Evolutionary conservation across 2,113 vertebrate species (phyloP).

Genomic region (Neodontobutis hainanensis): DNA sequence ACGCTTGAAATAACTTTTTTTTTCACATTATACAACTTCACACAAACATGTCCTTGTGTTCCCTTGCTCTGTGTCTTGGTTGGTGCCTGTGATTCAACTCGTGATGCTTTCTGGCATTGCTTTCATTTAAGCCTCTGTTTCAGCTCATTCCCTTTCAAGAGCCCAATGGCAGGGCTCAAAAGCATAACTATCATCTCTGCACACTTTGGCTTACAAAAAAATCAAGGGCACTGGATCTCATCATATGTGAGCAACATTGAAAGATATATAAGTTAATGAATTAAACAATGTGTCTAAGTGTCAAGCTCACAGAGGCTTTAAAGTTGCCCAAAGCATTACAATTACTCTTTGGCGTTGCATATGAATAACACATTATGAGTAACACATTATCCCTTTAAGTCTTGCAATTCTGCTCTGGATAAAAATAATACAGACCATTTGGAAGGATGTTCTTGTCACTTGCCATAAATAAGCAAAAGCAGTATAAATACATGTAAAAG

Average conservation of each 20-base stretch:
- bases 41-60: conserved; percentile 22
- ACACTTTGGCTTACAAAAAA: conserved; percentile 11
- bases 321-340: not conserved
- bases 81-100: conserved; percentile 24
- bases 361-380: not conserved
- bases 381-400: conserved; percentile 10
- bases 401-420: conserved; percentile 8
- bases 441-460: not conserved
- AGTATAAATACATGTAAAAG: conserved; percentile 66
- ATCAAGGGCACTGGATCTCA: conserved; percentile 15
- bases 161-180: conserved; percentile 32
- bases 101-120: conserved; percentile 25
- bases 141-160: conserved; percentile 41
- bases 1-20: conserved; percentile 27
- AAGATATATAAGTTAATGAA: not conserved
- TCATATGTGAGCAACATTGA: not conserved
- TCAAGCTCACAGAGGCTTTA: not conserved
- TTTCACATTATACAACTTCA: conserved; percentile 12
- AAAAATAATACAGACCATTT: conserved; percentile 6
- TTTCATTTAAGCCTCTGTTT: conserved; percentile 45
- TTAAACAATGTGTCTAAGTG: not conserved
- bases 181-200: conserved; percentile 7
- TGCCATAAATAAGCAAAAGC: conserved; percentile 61
- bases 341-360: not conserved
- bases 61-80: not conserved